phyloP scores from a whole-genome alignment of 2,113 vertebrate genomes.

The Stegostoma tigrinum region DNA sequence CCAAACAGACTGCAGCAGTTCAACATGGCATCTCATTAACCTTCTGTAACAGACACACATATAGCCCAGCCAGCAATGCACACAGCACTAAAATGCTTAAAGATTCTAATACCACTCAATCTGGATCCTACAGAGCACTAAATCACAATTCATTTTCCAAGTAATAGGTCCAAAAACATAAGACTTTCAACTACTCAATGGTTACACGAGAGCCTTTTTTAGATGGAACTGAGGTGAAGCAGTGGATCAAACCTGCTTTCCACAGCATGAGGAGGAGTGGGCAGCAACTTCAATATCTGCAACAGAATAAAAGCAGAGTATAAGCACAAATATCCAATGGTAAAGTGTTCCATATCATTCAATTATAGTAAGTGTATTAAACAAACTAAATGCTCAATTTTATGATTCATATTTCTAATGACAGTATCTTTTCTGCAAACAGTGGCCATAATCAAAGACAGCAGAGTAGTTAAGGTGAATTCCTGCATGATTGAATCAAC shows the following conservation, averaged over 20 bases:
- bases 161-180: background rate
- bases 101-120: background rate
- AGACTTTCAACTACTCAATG: background rate
- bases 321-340: background rate
- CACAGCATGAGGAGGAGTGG: background rate
- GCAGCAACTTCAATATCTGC: background rate
- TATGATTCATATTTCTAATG: background rate
- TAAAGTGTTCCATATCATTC: background rate
- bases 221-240: too few relatives aligned
- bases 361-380: background rate
- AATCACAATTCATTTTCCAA: background rate
- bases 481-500: background rate
- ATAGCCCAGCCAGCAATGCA: too few relatives aligned
- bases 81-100: background rate
- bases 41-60: too few relatives aligned
- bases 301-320: background rate
- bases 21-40: too few relatives aligned
- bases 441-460: background rate
- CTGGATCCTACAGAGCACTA: background rate
- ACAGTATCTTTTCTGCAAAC: background rate
- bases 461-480: background rate
- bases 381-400: background rate
- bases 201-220: background rate
- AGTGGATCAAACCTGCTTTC: background rate
- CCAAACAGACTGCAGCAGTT: too few relatives aligned